These are phyloP conservation scores for Ridgeia piscesae DNA, from an alignment of 1,140 invertebrate species.

Conservation along the genomic window DNA sequence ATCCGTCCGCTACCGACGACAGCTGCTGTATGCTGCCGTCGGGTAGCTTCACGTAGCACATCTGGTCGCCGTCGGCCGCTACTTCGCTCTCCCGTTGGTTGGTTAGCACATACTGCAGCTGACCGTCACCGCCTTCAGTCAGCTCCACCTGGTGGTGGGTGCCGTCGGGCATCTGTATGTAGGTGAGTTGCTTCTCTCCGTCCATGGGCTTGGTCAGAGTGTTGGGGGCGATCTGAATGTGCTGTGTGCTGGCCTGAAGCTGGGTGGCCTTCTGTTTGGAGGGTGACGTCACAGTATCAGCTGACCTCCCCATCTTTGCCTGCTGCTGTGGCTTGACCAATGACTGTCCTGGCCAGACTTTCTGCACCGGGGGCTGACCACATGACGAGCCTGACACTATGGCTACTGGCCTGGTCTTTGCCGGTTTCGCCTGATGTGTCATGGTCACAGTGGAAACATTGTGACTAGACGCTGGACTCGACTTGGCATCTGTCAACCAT, in stretches of 20 bases:
- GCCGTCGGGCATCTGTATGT: background rate
- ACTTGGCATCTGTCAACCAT: background rate
- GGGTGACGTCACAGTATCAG: too few species aligned
- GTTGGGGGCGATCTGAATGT: background rate
- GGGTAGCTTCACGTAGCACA: background rate
- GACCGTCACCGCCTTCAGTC: background rate
- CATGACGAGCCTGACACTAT: background rate
- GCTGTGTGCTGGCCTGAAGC: background rate
- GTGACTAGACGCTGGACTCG: background rate
- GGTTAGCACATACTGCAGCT: background rate
- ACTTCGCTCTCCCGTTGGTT: background rate
- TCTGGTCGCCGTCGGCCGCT: background rate
- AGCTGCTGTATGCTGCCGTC: background rate
- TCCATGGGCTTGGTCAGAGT: background rate
- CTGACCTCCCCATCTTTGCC: background rate
- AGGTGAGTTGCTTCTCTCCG: background rate
- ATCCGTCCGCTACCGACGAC: background rate
- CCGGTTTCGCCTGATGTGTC: background rate
- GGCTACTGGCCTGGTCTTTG: background rate
- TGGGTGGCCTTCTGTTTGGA: background rate
- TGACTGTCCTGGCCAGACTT: background rate
- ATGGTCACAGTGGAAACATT: background rate
- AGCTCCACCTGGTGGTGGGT: background rate
- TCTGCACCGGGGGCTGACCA: background rate
- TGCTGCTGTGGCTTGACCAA: background rate